phyloP scores from a whole-genome alignment of 2,888 invertebrate species.

The Drosophila suboccidentalis region DNA sequence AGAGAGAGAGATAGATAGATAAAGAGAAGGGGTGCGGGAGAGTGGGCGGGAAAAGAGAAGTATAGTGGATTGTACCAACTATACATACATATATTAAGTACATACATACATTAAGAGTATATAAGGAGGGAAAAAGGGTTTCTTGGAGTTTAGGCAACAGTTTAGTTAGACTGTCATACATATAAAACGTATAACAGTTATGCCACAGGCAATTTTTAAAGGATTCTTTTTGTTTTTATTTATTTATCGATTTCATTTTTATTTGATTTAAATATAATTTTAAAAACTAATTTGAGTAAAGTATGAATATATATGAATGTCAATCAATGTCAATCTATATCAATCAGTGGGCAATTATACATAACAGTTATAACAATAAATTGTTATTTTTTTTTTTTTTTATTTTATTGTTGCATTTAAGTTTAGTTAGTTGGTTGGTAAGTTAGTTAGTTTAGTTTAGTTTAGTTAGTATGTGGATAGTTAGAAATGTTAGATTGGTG shows the following conservation, averaged over 20 bases:
- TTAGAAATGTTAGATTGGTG: slow-evolving; percentile 41
- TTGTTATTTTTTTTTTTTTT: slow-evolving; percentile 19
- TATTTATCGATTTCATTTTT: slow-evolving; percentile 1
- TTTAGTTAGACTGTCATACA: slow-evolving; percentile 38
- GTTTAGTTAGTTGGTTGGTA: slow-evolving; percentile 24
- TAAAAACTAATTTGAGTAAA: slow-evolving; percentile 24
- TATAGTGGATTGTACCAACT: slow-evolving; percentile 15
- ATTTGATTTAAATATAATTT: slow-evolving; percentile 21
- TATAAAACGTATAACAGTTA: slow-evolving; percentile 41
- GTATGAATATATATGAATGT: slow-evolving; percentile 22
- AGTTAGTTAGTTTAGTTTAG: slow-evolving; percentile 34
- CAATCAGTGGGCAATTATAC: slow-evolving; percentile 41
- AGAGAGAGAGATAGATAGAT: slow-evolving; percentile 6
- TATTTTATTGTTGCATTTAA: slow-evolving; percentile 14
- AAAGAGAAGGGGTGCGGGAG: background rate
- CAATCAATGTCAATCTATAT: slow-evolving; percentile 21
- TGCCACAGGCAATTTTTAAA: slow-evolving; percentile 27
- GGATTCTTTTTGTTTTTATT: background rate
- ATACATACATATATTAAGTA: slow-evolving; percentile 4
- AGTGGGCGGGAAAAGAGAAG: background rate
- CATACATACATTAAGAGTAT: slow-evolving; percentile 6
- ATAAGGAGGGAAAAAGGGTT: background rate
- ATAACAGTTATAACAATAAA: slow-evolving; percentile 43
- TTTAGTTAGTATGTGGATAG: slow-evolving; percentile 36
- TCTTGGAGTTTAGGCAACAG: slow-evolving; percentile 36